Conservation (phyloP, 2,888 invertebrate species). For the Lysandra coridon region DNA sequence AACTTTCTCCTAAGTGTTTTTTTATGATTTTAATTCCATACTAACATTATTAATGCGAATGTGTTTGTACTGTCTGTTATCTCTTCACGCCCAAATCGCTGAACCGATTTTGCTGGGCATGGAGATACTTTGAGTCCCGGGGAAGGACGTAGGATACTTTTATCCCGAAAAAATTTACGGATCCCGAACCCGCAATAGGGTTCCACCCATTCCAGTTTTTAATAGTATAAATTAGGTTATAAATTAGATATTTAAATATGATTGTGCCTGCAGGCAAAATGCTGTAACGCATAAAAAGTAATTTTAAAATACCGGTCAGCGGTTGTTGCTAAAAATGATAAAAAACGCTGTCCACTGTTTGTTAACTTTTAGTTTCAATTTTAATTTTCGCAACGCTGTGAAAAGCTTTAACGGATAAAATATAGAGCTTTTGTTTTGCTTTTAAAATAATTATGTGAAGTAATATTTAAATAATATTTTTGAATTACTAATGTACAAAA, state of each 20-base stretch:
- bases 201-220: too few species aligned
- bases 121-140: too few species aligned
- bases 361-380: neutral
- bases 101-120: too few species aligned
- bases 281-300: neutral
- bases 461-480: neutral
- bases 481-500: too few species aligned
- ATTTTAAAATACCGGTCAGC: neutral
- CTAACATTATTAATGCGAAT: neutral
- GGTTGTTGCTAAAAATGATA: neutral
- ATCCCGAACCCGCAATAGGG: too few species aligned
- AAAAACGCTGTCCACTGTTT: neutral
- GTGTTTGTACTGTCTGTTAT: too few species aligned
- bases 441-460: neutral
- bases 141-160: too few species aligned
- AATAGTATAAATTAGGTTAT: too few species aligned
- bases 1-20: neutral
- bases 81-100: too few species aligned
- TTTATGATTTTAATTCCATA: neutral
- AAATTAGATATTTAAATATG: too few species aligned
- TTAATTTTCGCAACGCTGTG: neutral
- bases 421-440: slow-evolving; percentile 11
- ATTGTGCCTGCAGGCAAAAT: neutral
- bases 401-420: neutral
- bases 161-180: too few species aligned